These are phyloP conservation scores for Diarsia dahlii DNA, from an alignment of 2,888 invertebrate genomes.

Conservation along the genomic window DNA sequence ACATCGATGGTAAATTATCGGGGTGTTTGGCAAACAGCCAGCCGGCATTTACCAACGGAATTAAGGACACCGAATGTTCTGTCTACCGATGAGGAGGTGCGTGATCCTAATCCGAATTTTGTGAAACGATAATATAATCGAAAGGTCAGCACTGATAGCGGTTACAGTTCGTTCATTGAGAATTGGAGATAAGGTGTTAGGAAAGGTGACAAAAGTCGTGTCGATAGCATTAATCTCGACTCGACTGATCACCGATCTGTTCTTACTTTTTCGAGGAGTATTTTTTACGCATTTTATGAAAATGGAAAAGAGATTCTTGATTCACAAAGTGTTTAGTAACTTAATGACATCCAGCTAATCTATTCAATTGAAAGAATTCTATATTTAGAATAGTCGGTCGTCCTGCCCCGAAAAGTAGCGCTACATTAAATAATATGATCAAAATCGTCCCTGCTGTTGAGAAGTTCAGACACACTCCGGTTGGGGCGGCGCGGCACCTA, in stretches of 20 bases:
- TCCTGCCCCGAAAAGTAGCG: no score
- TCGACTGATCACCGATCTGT: slow-evolving; percentile 8
- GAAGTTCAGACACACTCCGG: no score
- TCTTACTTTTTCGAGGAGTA: not conserved
- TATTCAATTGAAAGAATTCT: not conserved
- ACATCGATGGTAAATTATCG: slow-evolving; percentile 84
- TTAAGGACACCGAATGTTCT: slow-evolving; percentile 76
- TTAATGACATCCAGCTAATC: not conserved
- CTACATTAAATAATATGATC: no score
- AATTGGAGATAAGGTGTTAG: slow-evolving; percentile 39
- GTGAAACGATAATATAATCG: slow-evolving; percentile 65
- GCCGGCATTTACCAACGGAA: slow-evolving; percentile 78
- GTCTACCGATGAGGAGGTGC: slow-evolving; percentile 70
- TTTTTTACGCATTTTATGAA: not conserved
- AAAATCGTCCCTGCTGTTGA: no score
- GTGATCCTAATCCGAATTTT: slow-evolving; percentile 76
- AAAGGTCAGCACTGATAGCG: slow-evolving; percentile 43
- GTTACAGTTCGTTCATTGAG: slow-evolving; percentile 34
- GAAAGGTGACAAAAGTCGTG: slow-evolving; percentile 40
- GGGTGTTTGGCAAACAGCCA: slow-evolving; percentile 83
- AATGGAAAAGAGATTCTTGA: not conserved
- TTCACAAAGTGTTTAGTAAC: not conserved
- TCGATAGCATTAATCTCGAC: slow-evolving; percentile 21
- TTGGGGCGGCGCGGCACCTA: no score
- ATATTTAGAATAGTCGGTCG: no score